Evolutionary conservation across 2,797 vertebrate species (phyloP).

Genomic region (Pogonophryne albipinna): DNA sequence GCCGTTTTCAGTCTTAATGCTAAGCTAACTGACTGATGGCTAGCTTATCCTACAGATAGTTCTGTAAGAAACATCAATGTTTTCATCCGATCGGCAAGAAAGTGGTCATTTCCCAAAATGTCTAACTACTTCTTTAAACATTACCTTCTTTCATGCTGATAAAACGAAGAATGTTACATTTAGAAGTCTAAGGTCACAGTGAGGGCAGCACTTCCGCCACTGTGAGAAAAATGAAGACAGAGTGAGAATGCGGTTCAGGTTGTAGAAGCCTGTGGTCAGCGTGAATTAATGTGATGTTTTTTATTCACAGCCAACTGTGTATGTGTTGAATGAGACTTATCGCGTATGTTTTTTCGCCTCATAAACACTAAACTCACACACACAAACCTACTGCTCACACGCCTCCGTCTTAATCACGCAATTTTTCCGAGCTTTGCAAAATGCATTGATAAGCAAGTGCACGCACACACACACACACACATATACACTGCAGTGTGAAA

Average conservation of each 20-base stretch:
- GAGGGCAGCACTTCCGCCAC: neutral
- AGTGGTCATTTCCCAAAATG: neutral
- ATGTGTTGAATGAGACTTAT: slow-evolving; percentile 50
- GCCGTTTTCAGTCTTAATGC: neutral
- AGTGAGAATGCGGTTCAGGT: slow-evolving; percentile 23
- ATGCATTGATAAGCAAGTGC: slow-evolving; percentile 79
- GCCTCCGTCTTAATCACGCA: slow-evolving; percentile 53
- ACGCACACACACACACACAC: slow-evolving; percentile 13
- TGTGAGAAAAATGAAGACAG: slow-evolving; percentile 5
- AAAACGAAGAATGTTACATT: neutral
- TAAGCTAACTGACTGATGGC: slow-evolving; percentile 4
- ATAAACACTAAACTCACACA: slow-evolving; percentile 41
- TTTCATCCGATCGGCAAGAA: slow-evolving; percentile 8
- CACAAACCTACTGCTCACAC: slow-evolving; percentile 52
- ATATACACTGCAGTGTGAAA: slow-evolving; percentile 79
- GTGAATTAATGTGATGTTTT: slow-evolving; percentile 43
- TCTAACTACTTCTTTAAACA: slow-evolving; percentile 5
- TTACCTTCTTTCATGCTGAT: neutral
- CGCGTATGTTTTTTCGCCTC: slow-evolving; percentile 42
- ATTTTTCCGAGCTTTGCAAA: slow-evolving; percentile 69
- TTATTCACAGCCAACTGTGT: slow-evolving; percentile 43
- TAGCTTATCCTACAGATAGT: neutral
- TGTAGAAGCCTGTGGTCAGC: slow-evolving; percentile 37
- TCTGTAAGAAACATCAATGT: neutral
- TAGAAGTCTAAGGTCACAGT: neutral